Evolutionary conservation across 2,797 vertebrate genomes (phyloP), one percentile per base, ranked within the genome.

Genomic region (Picus viridis): DNA sequence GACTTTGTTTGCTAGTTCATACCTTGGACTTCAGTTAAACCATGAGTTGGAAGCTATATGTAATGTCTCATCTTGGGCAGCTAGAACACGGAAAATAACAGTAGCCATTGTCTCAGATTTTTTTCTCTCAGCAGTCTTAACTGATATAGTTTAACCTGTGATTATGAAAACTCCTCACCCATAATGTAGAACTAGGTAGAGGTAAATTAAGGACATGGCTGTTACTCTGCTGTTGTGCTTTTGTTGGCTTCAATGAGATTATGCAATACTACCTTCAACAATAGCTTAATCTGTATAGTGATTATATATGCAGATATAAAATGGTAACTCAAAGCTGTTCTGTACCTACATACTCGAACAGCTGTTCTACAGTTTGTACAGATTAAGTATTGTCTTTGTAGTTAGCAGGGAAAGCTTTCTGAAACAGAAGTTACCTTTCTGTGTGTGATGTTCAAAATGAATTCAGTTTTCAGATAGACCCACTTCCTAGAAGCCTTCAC

Each of bases 221-320:
- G 26, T 62, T 91, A 61, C 47, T 72, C 68, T 79, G 26, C 61
- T 83, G 71, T 53, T 87, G 57, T 81, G 67, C 59, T 94, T 93
- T 71, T 91, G 19, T 57, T 93, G 61, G n/a, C 88, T 92, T 78
- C 73, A 78, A 1, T 51, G 65, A 92, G 65, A 61, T 92, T 77
- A 63, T 86, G 58, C 88, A 85, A 69, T 34, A n/a, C 69, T 92
- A 51, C 39, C 87, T 94, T 76, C 65, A 95, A 96, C 82, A 95
- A 58, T 86, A 86, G 86, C n/a, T 94, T 34, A 91, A 58, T 79
- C 34, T n/a, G 19, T 86, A 16, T 49, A 89, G 73, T 47, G 41
- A 8, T 80, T 83, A 79, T 39, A 58, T 45, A 23, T 67, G 73
- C 32, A 91, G 49, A 47, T 79, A 10, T 17, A 29, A 95, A 84